Base-by-base conservation (phyloP, 1,140 invertebrate genomes). In the Scaptomyza hsui region DNA sequence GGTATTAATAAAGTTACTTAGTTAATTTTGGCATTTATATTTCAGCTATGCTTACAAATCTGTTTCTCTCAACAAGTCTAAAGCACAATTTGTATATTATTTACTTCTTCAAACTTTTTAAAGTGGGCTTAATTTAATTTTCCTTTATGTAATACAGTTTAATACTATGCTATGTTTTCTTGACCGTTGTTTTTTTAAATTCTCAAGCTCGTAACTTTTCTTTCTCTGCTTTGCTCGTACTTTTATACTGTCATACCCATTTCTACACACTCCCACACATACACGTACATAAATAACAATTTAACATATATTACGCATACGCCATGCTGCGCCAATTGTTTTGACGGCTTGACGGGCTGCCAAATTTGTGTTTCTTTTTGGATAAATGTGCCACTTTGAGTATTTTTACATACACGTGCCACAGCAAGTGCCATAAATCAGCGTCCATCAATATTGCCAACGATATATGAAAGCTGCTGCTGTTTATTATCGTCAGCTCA, bases 241-340 rank as follows among this genome's bases (percentile, higher is more conserved):
- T 64, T 3, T 24, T 24, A 24, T 24, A 4, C 24, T n/a, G n/a
- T n/a, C 1, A 24, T 6, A 24, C 24, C 4, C 24, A 24, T 24
- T 24, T 1, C 24, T 4, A 4, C 18, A 47, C 39, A 26, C 16
- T 51, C 24, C n/a, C 41, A 16, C n/a, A 26, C 3, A 24, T 5
- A 56, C 21, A 47, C 5, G 37, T 18, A 24, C 51, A 65, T 73
- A 65, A 64, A 85, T 76, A 85, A 83, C 72, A 80, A 86, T 79
- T 69, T 85, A 56, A 67, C 61, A 60, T 75, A 80, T 71, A 85
- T 80, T 86, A 74, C 67, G 73, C 37, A 86, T 85, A 85, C 81
- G 76, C 81, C 72, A 64, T 69, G 81, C 52, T 80, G 80, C 24
- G 80, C 57, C 56, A 76, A 83, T 78, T 64, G 80, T 73, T 82